Percentiles rank a stretch among this genome's conserved stretches.
phyloP scores from a whole-genome alignment of 2,797 vertebrate species.

The Acropternis orthonyx region DNA sequence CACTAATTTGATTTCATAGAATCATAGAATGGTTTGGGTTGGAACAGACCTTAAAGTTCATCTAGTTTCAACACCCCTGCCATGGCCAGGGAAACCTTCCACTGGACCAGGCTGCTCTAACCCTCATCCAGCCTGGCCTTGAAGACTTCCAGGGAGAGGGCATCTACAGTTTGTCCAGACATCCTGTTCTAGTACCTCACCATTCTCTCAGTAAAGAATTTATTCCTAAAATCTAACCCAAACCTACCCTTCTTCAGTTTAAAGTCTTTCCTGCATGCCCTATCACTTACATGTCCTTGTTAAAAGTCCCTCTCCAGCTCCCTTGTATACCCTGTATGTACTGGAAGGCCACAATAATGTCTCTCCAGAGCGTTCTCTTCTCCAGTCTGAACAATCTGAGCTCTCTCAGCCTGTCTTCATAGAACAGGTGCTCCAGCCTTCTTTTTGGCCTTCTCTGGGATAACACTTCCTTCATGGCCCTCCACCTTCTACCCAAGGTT shows the following conservation, averaged over 20 bases:
- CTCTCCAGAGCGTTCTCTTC: neutral
- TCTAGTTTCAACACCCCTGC: neutral
- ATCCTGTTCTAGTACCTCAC: neutral
- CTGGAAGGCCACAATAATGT: neutral
- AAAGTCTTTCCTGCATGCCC: neutral
- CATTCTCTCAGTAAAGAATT: neutral
- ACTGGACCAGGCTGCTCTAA: neutral
- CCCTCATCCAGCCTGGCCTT: neutral
- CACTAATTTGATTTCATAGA: neutral
- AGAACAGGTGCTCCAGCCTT: neutral
- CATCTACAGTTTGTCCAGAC: neutral
- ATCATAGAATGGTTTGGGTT: neutral
- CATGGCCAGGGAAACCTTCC: neutral
- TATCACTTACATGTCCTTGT: neutral
- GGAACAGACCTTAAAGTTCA: neutral
- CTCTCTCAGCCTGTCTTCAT: neutral
- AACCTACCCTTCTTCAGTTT: neutral
- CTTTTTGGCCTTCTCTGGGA: neutral
- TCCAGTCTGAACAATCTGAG: neutral
- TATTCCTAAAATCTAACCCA: neutral
- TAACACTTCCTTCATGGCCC: neutral
- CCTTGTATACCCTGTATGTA: neutral
- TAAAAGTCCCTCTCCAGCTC: neutral
- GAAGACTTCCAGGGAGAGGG: neutral
- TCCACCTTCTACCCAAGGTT: neutral